Percentiles rank a stretch among this genome's conserved stretches.
These are phyloP conservation scores for Armadillidium nasatum DNA, from an alignment of 1,140 invertebrate genomes.

Conservation along the genomic window DNA sequence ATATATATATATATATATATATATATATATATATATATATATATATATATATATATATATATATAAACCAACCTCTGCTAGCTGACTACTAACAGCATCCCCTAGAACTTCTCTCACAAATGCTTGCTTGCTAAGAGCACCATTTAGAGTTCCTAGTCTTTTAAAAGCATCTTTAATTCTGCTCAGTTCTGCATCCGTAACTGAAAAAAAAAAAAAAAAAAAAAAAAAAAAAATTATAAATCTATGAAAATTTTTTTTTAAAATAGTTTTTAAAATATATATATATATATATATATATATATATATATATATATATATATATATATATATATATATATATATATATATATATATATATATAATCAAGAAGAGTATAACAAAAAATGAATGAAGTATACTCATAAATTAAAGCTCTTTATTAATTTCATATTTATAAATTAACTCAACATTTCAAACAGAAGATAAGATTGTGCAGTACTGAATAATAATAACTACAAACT, in stretches of 20 bases:
- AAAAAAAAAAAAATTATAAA: conserved; percentile 18
- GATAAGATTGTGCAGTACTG: no score
- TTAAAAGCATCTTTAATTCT: conserved; percentile 79
- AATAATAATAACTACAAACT: no score
- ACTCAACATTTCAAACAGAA: no score
- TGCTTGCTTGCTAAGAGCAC: conserved; percentile 64
- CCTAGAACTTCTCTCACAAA: conserved; percentile 77
- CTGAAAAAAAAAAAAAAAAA: conserved; percentile 57
- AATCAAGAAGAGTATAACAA: no score
- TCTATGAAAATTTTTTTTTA: conserved; percentile 28
- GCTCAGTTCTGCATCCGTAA: conserved; percentile 71
- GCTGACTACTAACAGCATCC: conserved; percentile 68
- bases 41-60: neutral
- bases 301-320: conserved; percentile 5
- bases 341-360: conserved; percentile 21
- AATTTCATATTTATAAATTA: no score
- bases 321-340: conserved; percentile 44
- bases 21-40: no score
- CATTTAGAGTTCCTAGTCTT: conserved; percentile 65
- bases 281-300: neutral
- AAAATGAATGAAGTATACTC: no score
- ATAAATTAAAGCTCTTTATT: no score
- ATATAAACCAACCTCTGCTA: conserved; percentile 61
- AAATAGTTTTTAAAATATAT: neutral
- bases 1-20: no score